Evolutionary conservation across 2,888 invertebrate genomes (phyloP), one percentile per base, ranked within the genome.

Genomic region (Dasypolia templi): DNA sequence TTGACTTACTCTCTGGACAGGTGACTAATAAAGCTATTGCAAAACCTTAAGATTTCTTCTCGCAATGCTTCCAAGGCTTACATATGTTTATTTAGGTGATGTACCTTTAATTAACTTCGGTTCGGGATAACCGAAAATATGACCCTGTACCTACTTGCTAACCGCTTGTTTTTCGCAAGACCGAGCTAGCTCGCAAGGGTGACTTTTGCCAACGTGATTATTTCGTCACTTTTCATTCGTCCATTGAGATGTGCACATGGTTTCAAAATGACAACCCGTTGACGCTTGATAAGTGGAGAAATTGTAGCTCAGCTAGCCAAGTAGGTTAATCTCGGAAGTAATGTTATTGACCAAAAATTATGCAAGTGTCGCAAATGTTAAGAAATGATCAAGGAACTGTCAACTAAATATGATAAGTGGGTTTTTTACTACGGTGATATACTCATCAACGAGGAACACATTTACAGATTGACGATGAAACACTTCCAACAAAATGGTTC

Each of bases 91-190:
- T 67, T 58, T 69, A 61, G 73, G 46, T 70, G 67, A 70, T 61
- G 76, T 61, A 65, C 64, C 81, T 74, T 63, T 72, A 68, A 81
- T 77, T 82, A 68, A 61, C 35, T 66, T 55, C 35, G 14, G 65
- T 76, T 80, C 53, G 72, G 81, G 42, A 77, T 71, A 81, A 35
- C 84, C 84, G 39, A 68, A 22, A 64, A 61, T 53, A 56, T 65
- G 64, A 53, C 79, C 79, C 0, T 76, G 69, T 61, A 49, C 44
- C 53, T 64, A 58, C 26, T 72, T 75, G 32, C 39, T 0, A 26
- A 72, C 62, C 74, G 73, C 32, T 39, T 26, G 35, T 1, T 39
- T 77, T 39, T 19, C 39, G 51, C 58, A 73, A 80, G 12, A 46
- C 5, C 29, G 1, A 59, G 26, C n/a, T 35, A 59, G 12, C 19